phyloP scores from a whole-genome alignment of 2,113 vertebrate genomes.

The Sinocyclocheilus anophthalmus region DNA sequence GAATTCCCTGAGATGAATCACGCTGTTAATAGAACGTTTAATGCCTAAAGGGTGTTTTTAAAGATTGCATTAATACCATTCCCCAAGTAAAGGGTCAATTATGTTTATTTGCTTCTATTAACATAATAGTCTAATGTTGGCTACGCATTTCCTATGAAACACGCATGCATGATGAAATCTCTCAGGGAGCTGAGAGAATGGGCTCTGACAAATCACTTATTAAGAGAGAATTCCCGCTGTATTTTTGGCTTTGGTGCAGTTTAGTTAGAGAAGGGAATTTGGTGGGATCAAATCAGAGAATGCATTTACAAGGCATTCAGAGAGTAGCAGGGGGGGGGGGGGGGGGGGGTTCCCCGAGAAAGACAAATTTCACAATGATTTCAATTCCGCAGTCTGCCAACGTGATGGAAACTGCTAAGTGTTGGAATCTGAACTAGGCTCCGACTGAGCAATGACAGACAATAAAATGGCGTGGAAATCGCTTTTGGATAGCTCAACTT shows the following conservation, averaged over 20 bases:
- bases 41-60: slow-evolving; percentile 25
- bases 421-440: slow-evolving; percentile 58
- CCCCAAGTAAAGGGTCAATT: slow-evolving; percentile 5
- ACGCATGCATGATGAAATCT: background rate
- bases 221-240: slow-evolving; percentile 21
- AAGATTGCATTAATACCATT: slow-evolving; percentile 22
- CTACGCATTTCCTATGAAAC: slow-evolving; percentile 22
- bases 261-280: slow-evolving; percentile 26
- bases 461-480: slow-evolving; percentile 70
- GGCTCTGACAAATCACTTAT: slow-evolving; percentile 10
- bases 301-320: slow-evolving; percentile 35
- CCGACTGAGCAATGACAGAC: slow-evolving; percentile 57
- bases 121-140: slow-evolving; percentile 22
- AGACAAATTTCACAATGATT: slow-evolving; percentile 23
- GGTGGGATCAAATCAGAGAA: slow-evolving; percentile 8
- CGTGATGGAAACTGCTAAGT: slow-evolving; percentile 61
- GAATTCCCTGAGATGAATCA: background rate
- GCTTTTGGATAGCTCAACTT: slow-evolving; percentile 66
- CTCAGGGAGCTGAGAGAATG: slow-evolving; percentile 12
- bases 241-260: background rate
- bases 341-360: background rate
- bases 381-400: slow-evolving; percentile 59
- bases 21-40: slow-evolving; percentile 3
- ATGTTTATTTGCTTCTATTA: slow-evolving; percentile 22
- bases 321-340: background rate